Evolutionary conservation across 2,888 invertebrate species (phyloP), one percentile per base, ranked within the genome.

Genomic region (Imbricaverruca yamaguchii): DNA sequence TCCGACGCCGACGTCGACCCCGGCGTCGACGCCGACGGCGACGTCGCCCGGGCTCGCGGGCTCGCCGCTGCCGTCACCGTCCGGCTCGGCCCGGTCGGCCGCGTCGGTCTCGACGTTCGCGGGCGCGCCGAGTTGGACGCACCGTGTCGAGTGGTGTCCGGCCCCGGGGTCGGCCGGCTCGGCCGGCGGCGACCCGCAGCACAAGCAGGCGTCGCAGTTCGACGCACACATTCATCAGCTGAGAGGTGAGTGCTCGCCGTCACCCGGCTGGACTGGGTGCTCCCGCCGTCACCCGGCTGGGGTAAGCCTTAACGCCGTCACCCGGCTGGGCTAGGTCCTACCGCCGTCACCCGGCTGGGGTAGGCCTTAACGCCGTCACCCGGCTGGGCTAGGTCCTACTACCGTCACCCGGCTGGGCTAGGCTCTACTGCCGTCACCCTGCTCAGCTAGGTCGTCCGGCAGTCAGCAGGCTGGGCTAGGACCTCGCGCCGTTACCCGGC

Each of bases 141-240:
- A 74, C 53, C 74, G 74, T 0, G 74, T 53, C 74, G 74, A 74
- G 74, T 15, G 9, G 74, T 74, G 74, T 39, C 53, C 39, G 53
- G 53, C 74, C 39, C 53, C 53, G 69, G 74, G 74, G 4, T 10
- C 74, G 53, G 1, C 15, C 74, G 25, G 25, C 53, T 15, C 15
- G 13, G 53, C 74, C 39, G 69, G 39, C 12, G 74, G 74, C 53
- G 74, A 74, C 53, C 74, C 74, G 39, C 74, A 74, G 74, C 39
- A 53, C 53, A 74, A 74, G 74, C 25, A 53, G 18, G 53, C 74
- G 18, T 74, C 74, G 8, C 74, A 74, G 74, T 74, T 74, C 74
- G 74, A 74, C 21, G 53, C 6, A 18, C 74, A 74, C 18, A 74
- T 74, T 53, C 74, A 74, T 8, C 18, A 74, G 53, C 74, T 74